Base-by-base conservation (phyloP, 1,140 invertebrate genomes). In the Ceratosolen solmsi region DNA sequence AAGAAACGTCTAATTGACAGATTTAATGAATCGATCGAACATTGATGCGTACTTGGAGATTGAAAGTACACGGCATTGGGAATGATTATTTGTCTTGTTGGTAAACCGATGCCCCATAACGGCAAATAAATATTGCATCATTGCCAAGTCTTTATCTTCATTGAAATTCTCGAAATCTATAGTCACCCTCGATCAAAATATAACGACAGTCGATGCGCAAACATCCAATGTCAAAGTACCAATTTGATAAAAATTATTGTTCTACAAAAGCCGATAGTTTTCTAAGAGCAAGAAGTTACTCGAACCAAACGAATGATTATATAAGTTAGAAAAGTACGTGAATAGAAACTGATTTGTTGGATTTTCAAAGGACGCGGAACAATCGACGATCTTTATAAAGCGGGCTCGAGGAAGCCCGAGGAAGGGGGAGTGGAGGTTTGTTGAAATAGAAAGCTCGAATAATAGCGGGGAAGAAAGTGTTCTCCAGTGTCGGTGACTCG, bases 401-500 rank as follows among this genome's bases (percentile, higher is more conserved):
- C 79, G 4, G 70, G 30, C 7, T 46, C 33, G 36, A 70, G 30
- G 72, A 82, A 79, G 71, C 78, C 33, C 65, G 51, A 25, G 71
- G 63, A 58, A 38, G 38, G 30, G 56, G 49, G 13, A 17, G 25
- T 36, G 56, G 30, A 36, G 72, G 70, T 46, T 49, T 13, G 58
- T 38, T 41, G 25, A 51, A 46, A 49, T 33, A 65, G 46, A 75
- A 74, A 76, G 51, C 20, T 1, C 27, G 51, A 56, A 68, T 60
- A 36, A 51, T 49, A 72, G 54, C 51, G 38, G 46, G 33, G 27
- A 54, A 65, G 58, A 74, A 74, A 80, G 51, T 74, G 33, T 68
- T 74, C 80, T 79, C 75, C 30, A 49, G 68, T 63, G 70, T 41
- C 75, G 70, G 76, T 82, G 79, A 84, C 82, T 84, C 76, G 75